A percentile compares a stretch with the other conserved stretches of the same genome.
phyloP scores from a whole-genome alignment of 23 tunicate species.

The Ciona savignyi region DNA sequence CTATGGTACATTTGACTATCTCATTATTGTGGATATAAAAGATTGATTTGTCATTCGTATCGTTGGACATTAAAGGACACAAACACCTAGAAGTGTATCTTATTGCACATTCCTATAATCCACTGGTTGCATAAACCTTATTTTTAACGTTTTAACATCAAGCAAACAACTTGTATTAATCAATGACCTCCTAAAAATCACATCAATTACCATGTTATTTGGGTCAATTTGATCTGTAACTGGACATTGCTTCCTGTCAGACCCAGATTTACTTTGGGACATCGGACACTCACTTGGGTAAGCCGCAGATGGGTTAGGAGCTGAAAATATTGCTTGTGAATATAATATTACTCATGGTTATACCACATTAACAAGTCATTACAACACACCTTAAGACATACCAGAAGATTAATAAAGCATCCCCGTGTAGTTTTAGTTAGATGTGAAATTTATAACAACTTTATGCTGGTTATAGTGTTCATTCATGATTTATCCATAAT shows the following conservation, averaged over 20 bases:
- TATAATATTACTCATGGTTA: too few species aligned
- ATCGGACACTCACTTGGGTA: conserved; percentile 64
- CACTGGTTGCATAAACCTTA: background rate
- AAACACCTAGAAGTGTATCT: background rate
- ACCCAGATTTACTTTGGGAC: conserved; percentile 17
- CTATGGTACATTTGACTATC: conserved; percentile 4
- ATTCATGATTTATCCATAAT: too few species aligned
- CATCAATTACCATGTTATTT: conserved; percentile 38
- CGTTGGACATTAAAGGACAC: background rate
- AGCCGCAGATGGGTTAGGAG: background rate
- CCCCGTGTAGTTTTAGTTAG: too few species aligned
- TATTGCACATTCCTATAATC: background rate
- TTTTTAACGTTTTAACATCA: background rate
- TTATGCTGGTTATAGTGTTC: too few species aligned
- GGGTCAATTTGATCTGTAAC: conserved; percentile 29
- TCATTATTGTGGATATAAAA: background rate
- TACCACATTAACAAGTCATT: too few species aligned
- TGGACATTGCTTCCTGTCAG: conserved; percentile 4
- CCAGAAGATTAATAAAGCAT: too few species aligned
- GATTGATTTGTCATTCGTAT: too few species aligned
- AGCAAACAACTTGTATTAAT: too few species aligned
- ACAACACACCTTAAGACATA: too few species aligned
- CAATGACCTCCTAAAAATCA: background rate
- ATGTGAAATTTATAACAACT: too few species aligned
- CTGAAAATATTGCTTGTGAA: too few species aligned